Conservation (phyloP, 2,113 vertebrate genomes). For the Chaetodon trifascialis region DNA sequence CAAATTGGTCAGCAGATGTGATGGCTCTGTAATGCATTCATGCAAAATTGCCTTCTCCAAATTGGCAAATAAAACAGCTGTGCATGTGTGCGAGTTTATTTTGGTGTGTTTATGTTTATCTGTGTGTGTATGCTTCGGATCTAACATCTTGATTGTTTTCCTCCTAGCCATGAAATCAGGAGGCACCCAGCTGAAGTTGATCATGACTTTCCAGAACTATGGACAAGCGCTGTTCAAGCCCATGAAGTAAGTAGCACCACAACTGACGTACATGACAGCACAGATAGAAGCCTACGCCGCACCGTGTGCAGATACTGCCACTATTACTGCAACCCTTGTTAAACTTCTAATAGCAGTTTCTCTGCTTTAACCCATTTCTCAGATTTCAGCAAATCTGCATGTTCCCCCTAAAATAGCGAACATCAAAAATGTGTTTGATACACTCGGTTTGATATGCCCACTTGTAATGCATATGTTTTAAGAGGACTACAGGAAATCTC, state of each 20-base stretch:
- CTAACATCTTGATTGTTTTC: constrained; percentile 58
- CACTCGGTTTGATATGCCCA: constrained; percentile 22
- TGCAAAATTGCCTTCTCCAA: constrained; percentile 42
- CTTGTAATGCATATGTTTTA: constrained; percentile 45
- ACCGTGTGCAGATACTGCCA: neutral
- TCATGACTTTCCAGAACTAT: constrained; percentile 99
- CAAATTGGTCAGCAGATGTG: constrained; percentile 59
- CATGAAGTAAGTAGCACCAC: constrained; percentile 93
- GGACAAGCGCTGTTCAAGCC: constrained; percentile 92
- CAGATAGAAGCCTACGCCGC: neutral
- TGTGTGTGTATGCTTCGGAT: constrained; percentile 23
- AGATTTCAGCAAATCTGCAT: constrained; percentile 9
- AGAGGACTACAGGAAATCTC: constrained; percentile 39
- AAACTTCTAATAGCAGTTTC: neutral
- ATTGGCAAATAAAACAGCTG: constrained; percentile 58
- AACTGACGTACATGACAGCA: constrained; percentile 2
- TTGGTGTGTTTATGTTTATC: constrained; percentile 3
- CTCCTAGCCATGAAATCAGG: constrained; percentile 96
- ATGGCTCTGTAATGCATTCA: constrained; percentile 36
- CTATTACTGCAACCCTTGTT: neutral
- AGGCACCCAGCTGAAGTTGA: constrained; percentile 97
- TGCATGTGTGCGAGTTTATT: constrained; percentile 4
- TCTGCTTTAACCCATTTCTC: neutral
- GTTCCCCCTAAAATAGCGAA: constrained; percentile 9
- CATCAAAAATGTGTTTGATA: constrained; percentile 36